These are phyloP conservation scores for Umimayanthus kanabou DNA, from an alignment of 92 coral and sea anemone species.

Conservation along the genomic window DNA sequence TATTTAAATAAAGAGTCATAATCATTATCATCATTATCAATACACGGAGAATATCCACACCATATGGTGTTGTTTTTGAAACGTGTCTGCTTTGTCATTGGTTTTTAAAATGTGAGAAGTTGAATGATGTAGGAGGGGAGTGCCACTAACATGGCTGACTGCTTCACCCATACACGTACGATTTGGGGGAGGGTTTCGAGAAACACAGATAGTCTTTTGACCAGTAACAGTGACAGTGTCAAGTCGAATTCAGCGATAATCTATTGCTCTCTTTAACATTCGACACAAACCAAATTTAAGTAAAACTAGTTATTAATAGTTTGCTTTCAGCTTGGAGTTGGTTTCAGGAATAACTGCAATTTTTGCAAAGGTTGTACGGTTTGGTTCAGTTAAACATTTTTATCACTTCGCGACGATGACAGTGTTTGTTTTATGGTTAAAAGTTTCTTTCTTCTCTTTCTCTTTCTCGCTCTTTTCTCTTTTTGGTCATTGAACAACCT, in stretches of 20 bases:
- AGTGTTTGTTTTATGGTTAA: background rate
- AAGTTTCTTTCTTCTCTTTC: background rate
- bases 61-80: too few species aligned
- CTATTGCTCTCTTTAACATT: background rate
- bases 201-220: background rate
- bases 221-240: background rate
- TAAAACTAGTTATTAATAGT: too few species aligned
- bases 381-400: background rate
- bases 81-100: background rate
- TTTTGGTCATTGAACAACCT: too few species aligned
- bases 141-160: background rate
- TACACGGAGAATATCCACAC: background rate
- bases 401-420: background rate
- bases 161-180: background rate
- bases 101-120: background rate
- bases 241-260: background rate
- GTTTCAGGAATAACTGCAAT: too few species aligned
- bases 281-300: background rate
- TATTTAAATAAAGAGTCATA: too few species aligned
- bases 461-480: background rate
- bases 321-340: too few species aligned
- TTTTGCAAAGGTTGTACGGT: too few species aligned
- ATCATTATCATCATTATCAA: too few species aligned
- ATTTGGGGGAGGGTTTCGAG: background rate
- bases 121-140: background rate